Evolutionary conservation across 1,140 invertebrate genomes (phyloP), one percentile per base, ranked within the genome.

Genomic region (Magallana ariakensis): DNA sequence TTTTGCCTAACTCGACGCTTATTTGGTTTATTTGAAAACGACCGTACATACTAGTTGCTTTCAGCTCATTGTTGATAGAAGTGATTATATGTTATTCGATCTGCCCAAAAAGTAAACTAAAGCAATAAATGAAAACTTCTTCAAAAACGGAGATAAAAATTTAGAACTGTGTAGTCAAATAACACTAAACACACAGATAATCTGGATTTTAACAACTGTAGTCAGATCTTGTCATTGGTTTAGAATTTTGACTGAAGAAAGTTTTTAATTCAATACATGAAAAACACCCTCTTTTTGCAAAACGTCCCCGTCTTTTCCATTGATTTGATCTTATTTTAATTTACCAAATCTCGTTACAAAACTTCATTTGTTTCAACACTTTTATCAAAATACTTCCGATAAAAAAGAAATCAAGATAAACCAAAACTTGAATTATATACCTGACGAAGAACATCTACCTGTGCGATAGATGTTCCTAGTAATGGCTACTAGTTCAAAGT

Each of bases 21-120:
- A 75, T 75, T 75, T 75, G 26, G 66, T 19, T 75, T 75, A 75
- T 75, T 75, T 75, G 66, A 75, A 75, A 75, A 75, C 66, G 66
- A 75, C 66, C 22, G 33, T 33, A 33, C 66, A 33, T 75, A 75
- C 66, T 26, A 33, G 66, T 75, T 22, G 9, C 33, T 75, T 33
- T 26, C 22, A 11, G 66, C 9, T 75, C 33, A 75, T 75, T 75
- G 66, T 75, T 75, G 22, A 26, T 75, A 75, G 66, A 75, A 75
- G 66, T 33, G 66, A 75, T 75, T 75, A 75, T 75, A 26, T 75
- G 66, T 75, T 75, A 75, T 75, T 9, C 66, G 66, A 75, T 75
- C 66, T 75, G 66, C 66, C 66, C 66, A 75, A 75, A 75, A 75
- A 75, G 66, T 26, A 75, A 75, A 75, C 66, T 22, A 75, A 75